Base-by-base conservation (phyloP, 1,140 invertebrate species). In the Oedothorax gibbosus region DNA sequence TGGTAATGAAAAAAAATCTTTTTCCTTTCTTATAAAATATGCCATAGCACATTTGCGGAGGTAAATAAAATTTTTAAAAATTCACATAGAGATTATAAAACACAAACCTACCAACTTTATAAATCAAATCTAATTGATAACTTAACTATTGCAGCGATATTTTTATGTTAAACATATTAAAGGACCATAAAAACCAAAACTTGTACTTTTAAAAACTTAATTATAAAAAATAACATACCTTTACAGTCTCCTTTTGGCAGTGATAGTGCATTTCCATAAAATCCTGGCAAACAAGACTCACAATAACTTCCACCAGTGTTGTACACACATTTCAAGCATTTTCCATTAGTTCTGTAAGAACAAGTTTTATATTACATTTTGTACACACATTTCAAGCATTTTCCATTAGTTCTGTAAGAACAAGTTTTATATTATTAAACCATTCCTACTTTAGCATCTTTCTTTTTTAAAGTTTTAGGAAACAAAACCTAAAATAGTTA, bases 251-350 rank as follows among this genome's bases (percentile, higher is more conserved):
- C 97, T 90, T 97, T 97, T 0, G 93, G 94, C 66, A 94, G 20
- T 10, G 75, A 50, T 49, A 98, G 89, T 0, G 96, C 95, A 89
- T 97, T 95, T 51, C 96, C 96, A 88, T 94, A 97, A 90, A 93
- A 97, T 75, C 95, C 96, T 75, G 95, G 93, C 84, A 97, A 90
- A 91, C 98, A 99, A 88, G 94, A 93, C 86, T 99, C 97, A 90
- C 98, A 93, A 86, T 89, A 87, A 62, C 71, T 79, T 77, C 98
- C 98, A 50, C 94, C 96, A 4, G 98, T 99, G 88, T 98, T 98
- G 89, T 99, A 96, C 82, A 99, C 98, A 90, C 98, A 99, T 89
- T 98, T 99, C 0, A 98, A 90, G 92, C 98, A 99, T 89, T 98
- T 95, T 62, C 98, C 98, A 14, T 65, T 84, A 9, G 35, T 77